These are phyloP conservation scores for Antennarius maculatus DNA, from an alignment of 2,797 vertebrate genomes.

Conservation along the genomic window DNA sequence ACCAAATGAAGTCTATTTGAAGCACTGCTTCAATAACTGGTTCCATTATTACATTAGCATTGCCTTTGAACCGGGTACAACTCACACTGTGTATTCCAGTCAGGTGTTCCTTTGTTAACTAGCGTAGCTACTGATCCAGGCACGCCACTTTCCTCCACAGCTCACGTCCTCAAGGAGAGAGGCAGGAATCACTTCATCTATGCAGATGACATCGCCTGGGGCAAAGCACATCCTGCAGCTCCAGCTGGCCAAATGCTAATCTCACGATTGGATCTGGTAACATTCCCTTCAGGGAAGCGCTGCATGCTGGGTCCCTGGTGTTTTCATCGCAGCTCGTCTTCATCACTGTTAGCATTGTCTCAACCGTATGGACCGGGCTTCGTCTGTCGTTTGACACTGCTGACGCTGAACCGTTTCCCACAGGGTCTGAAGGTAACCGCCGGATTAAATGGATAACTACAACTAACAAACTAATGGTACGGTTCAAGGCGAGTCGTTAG, in stretches of 20 bases:
- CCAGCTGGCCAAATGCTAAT: constrained; percentile 70
- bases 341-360: constrained; percentile 45
- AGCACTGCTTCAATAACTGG: too few relatives aligned
- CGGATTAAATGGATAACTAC: constrained; percentile 15
- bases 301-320: constrained; percentile 50
- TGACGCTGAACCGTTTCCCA: constrained; percentile 22
- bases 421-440: constrained; percentile 3
- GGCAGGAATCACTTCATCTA: constrained; percentile 66
- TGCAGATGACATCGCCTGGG: constrained; percentile 70
- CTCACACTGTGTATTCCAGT: constrained; percentile 39
- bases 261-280: constrained; percentile 62
- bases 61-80: constrained; percentile 31
- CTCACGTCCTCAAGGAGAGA: constrained; percentile 59
- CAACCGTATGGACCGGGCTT: constrained; percentile 54
- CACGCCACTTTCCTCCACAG: constrained; percentile 50
- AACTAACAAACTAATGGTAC: constrained; percentile 25
- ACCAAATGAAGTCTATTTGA: too few relatives aligned
- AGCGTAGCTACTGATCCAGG: constrained; percentile 51
- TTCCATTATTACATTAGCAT: constrained; percentile 48
- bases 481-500: constrained; percentile 19
- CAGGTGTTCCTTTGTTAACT: constrained; percentile 61
- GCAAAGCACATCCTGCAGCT: constrained; percentile 52
- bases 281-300: constrained; percentile 46
- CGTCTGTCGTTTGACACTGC: constrained; percentile 42
- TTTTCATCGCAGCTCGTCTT: constrained; percentile 47